These are phyloP conservation scores for Micromys minutus DNA, from an alignment of 2,113 vertebrate species.

Conservation along the genomic window DNA sequence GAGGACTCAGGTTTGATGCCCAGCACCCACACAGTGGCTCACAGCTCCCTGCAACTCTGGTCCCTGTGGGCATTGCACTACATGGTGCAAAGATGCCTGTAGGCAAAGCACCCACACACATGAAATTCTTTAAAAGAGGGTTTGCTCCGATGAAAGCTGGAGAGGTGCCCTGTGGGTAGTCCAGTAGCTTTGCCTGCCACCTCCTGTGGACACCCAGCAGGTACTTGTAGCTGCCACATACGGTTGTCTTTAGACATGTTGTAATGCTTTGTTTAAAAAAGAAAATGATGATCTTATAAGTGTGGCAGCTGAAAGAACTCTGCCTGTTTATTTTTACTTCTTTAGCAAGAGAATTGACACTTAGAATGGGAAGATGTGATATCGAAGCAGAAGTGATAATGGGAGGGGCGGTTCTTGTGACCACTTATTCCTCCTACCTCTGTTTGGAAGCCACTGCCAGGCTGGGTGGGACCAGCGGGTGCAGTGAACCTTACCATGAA, in stretches of 20 bases:
- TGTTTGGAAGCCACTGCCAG: background rate
- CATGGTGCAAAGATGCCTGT: background rate
- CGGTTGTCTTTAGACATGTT: background rate
- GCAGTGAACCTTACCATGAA: background rate
- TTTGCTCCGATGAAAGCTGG: background rate
- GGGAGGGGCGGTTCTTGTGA: rapidly evolving
- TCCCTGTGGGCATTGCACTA: background rate
- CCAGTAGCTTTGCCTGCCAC: rapidly evolving
- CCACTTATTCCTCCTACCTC: background rate
- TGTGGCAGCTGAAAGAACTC: too few relatives aligned
- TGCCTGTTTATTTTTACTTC: background rate
- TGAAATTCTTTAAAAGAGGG: background rate
- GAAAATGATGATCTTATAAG: background rate
- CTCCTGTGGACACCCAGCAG: background rate
- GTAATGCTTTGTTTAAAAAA: background rate
- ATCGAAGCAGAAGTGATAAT: rapidly evolving
- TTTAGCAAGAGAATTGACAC: background rate
- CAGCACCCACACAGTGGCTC: background rate
- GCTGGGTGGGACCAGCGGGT: rapidly evolving
- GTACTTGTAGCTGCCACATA: rapidly evolving
- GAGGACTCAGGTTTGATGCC: background rate
- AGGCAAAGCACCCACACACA: background rate
- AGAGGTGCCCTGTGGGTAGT: background rate
- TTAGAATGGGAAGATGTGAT: background rate
- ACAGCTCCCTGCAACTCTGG: background rate